Conservation (phyloP, 2,797 vertebrate species). For the Naso thynnoides region DNA sequence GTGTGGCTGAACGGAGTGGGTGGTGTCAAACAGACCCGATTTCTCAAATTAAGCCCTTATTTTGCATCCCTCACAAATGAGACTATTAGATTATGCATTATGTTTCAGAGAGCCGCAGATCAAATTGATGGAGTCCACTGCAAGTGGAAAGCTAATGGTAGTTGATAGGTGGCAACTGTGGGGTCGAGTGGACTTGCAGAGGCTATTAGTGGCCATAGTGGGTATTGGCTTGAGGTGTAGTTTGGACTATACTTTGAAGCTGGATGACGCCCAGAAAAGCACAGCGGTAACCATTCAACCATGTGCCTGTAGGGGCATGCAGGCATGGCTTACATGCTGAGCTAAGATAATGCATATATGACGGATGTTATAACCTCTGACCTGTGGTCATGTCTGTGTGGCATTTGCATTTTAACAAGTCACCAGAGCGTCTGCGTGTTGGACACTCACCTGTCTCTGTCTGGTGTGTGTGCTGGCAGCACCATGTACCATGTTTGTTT, state of each 20-base stretch:
- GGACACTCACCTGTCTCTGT: slow-evolving; percentile 54
- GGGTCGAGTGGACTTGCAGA: slow-evolving; percentile 47
- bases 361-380: slow-evolving; percentile 67
- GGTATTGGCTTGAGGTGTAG: slow-evolving; percentile 39
- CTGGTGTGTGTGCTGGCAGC: slow-evolving; percentile 37
- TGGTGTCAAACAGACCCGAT: slow-evolving; percentile 17
- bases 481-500: slow-evolving; percentile 51
- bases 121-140: slow-evolving; percentile 25
- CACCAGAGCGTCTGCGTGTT: slow-evolving; percentile 32
- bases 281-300: slow-evolving; percentile 48
- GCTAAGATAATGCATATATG: slow-evolving; percentile 55
- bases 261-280: slow-evolving; percentile 56
- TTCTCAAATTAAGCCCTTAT: slow-evolving; percentile 30
- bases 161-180: slow-evolving; percentile 30
- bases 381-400: slow-evolving; percentile 50
- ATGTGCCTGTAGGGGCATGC: slow-evolving; percentile 34
- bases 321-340: slow-evolving; percentile 46
- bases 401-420: slow-evolving; percentile 50
- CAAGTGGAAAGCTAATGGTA: slow-evolving; percentile 32
- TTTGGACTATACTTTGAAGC: slow-evolving; percentile 40
- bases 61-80: slow-evolving; percentile 44
- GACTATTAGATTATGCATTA: slow-evolving; percentile 28
- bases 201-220: slow-evolving; percentile 50
- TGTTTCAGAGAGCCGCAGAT: slow-evolving; percentile 9
- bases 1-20: slow-evolving; percentile 39